phyloP scores from a whole-genome alignment of 2,113 vertebrate genomes.

The Sialia sialis region DNA sequence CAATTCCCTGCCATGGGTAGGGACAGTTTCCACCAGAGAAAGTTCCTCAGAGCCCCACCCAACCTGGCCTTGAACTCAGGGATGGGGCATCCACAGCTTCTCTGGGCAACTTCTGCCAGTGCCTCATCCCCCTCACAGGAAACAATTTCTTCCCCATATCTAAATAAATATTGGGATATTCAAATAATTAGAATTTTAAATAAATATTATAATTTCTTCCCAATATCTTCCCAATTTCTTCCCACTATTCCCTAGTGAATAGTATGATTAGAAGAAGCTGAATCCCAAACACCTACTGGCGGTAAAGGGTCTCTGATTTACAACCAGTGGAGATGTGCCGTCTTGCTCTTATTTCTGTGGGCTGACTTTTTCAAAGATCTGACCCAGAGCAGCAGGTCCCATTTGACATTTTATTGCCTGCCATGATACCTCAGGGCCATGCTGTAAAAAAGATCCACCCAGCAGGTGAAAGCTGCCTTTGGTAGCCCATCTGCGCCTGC shows the following conservation, averaged over 20 bases:
- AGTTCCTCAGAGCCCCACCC: too few relatives aligned
- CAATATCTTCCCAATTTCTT: background rate
- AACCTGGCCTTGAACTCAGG: too few relatives aligned
- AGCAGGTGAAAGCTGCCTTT: background rate
- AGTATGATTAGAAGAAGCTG: background rate
- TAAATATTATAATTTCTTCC: background rate
- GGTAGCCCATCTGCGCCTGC: background rate
- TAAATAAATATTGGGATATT: background rate
- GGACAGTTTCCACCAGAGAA: fast-evolving
- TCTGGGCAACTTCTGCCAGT: background rate
- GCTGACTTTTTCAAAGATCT: background rate
- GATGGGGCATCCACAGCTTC: background rate
- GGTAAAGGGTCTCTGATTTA: too few relatives aligned
- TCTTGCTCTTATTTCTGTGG: background rate
- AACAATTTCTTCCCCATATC: background rate
- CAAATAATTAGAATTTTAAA: too few relatives aligned
- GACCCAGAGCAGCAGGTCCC: background rate
- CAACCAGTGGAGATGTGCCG: background rate
- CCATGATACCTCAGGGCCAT: background rate
- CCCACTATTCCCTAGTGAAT: background rate
- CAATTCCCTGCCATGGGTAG: background rate
- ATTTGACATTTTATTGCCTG: background rate
- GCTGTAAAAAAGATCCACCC: background rate
- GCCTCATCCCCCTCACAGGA: too few relatives aligned
- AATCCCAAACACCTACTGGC: background rate